A percentile compares a stretch with the other conserved stretches of the same genome.
These are phyloP conservation scores for Halictus quadricinctus DNA, from an alignment of 2,888 invertebrate genomes.

Conservation along the genomic window DNA sequence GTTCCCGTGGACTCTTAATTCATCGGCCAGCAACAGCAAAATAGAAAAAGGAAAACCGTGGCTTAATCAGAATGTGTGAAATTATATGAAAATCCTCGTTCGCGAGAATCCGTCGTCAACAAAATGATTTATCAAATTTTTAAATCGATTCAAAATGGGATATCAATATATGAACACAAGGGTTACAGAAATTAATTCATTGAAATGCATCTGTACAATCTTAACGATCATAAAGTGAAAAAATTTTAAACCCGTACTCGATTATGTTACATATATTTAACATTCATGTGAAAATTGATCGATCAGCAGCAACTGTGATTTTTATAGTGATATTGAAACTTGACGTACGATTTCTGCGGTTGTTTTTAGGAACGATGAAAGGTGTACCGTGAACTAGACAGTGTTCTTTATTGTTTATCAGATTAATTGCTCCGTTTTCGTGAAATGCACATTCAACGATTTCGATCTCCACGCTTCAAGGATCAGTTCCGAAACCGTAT, in stretches of 20 bases:
- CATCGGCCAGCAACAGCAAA: not conserved
- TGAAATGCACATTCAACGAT: not conserved
- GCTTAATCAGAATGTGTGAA: not conserved
- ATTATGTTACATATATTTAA: no score
- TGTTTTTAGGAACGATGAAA: not conserved
- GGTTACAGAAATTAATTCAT: no score
- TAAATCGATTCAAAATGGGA: no score
- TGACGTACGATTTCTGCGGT: no score
- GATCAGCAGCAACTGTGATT: no score
- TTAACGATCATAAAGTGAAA: no score
- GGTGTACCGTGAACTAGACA: not conserved
- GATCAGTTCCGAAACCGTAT: constrained; percentile 20
- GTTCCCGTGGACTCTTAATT: constrained; percentile 35
- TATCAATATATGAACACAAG: no score
- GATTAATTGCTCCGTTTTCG: not conserved
- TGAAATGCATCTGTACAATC: no score
- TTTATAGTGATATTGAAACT: no score
- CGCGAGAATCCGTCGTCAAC: not conserved
- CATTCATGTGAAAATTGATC: no score
- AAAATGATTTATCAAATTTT: no score
- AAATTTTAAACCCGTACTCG: no score
- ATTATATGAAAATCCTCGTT: not conserved
- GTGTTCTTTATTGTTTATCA: not conserved
- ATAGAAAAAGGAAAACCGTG: not conserved
- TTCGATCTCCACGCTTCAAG: constrained; percentile 5